phyloP scores from a whole-genome alignment of 2,888 invertebrate species.

The Tetragnatha montana region DNA sequence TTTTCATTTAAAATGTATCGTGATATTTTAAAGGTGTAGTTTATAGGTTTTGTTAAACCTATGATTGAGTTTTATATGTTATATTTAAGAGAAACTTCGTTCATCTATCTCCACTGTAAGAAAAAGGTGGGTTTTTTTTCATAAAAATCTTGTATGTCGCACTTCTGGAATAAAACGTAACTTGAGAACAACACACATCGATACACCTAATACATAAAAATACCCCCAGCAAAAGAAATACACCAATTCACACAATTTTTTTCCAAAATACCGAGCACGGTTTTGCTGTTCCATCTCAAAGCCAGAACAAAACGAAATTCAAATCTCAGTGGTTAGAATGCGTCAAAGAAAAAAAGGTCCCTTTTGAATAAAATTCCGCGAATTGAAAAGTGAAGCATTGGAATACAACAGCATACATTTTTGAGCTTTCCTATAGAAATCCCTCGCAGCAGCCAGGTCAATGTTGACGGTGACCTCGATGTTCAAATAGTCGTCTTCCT shows the following conservation, averaged over 20 bases:
- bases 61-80: too few species aligned
- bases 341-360: background rate
- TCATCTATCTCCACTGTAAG: too few species aligned
- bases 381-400: constrained; percentile 21
- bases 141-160: too few species aligned
- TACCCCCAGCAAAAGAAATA: background rate
- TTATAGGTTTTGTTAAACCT: too few species aligned
- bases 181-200: too few species aligned
- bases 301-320: background rate
- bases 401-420: constrained; percentile 10
- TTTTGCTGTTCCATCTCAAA: background rate
- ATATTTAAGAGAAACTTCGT: too few species aligned
- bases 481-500: constrained; percentile 25
- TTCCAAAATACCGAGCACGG: background rate
- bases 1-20: too few species aligned
- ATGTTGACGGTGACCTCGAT: constrained; percentile 28
- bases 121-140: too few species aligned
- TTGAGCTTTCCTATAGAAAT: background rate
- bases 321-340: background rate
- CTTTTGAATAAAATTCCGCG: constrained; percentile 3
- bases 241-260: background rate
- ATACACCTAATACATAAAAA: too few species aligned
- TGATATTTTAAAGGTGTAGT: too few species aligned
- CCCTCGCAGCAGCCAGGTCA: constrained; percentile 5
- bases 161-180: too few species aligned